Conservation (phyloP, 2,888 invertebrate genomes). For the Bimastos eiseni region DNA sequence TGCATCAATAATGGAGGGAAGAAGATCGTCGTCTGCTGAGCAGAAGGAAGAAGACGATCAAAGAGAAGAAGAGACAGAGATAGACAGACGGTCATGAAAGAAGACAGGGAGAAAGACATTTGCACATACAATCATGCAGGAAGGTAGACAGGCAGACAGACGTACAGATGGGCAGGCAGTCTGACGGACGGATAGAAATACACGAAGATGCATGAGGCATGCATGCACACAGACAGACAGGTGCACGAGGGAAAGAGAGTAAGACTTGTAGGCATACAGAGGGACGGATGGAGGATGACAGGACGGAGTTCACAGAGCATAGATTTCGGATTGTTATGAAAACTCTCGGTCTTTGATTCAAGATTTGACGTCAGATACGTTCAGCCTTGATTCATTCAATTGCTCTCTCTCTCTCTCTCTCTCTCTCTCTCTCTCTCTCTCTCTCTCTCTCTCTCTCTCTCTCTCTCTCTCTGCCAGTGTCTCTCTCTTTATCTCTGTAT, state of each 20-base stretch:
- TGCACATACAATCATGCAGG: neutral
- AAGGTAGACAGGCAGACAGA: neutral
- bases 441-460: no score
- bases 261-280: neutral
- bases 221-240: neutral
- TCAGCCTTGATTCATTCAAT: no score
- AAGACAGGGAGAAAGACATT: neutral
- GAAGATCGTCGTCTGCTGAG: neutral
- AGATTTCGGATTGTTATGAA: neutral
- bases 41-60: neutral
- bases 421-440: no score
- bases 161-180: neutral
- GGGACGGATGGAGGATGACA: neutral
- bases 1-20: neutral
- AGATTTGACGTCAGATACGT: neutral
- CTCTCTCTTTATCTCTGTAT: no score
- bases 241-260: neutral
- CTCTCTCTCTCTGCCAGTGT: no score
- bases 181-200: neutral
- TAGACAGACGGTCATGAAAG: neutral
- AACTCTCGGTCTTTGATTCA: neutral
- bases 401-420: no score
- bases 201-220: no score
- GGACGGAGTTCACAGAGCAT: neutral
- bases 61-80: neutral